Conservation (phyloP, 2,888 invertebrate genomes). For the Heteromyza rotundicornis region DNA sequence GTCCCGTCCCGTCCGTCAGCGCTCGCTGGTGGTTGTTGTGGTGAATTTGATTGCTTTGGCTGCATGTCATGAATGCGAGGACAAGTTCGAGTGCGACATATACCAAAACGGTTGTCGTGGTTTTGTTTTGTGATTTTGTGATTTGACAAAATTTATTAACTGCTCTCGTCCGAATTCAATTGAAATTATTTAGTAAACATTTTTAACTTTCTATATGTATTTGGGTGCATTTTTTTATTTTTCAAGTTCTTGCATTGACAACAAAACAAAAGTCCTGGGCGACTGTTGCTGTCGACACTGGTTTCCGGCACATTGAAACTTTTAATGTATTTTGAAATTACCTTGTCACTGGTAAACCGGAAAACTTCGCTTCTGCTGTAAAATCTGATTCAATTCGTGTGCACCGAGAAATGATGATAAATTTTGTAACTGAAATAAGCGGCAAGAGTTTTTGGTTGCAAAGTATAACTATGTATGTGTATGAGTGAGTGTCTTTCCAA, state of each 20-base stretch:
- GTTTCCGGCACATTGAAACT: constrained; percentile 4
- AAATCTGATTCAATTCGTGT: too few species aligned
- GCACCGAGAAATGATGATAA: too few species aligned
- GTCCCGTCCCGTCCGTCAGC: too few species aligned
- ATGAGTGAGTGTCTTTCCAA: too few species aligned
- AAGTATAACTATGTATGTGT: too few species aligned
- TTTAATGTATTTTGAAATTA: constrained; percentile 10
- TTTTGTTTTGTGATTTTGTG: constrained; percentile 16
- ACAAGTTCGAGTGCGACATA: too few species aligned
- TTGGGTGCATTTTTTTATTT: constrained; percentile 4
- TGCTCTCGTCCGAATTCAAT: not conserved
- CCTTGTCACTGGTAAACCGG: constrained; percentile 5
- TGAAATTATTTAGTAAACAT: too few species aligned
- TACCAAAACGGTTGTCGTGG: constrained; percentile 14
- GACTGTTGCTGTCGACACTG: constrained; percentile 13
- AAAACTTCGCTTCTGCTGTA: constrained; percentile 1
- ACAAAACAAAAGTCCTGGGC: not conserved
- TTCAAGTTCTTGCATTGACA: not conserved
- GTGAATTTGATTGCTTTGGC: not conserved
- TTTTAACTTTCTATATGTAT: too few species aligned
- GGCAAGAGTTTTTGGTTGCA: too few species aligned
- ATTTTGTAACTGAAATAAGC: too few species aligned
- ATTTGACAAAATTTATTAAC: constrained; percentile 12
- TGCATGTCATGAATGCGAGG: not conserved
- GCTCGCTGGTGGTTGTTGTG: not conserved